These are phyloP conservation scores for Chironomus striatipennis DNA, from an alignment of 1,140 invertebrate species.

Conservation along the genomic window DNA sequence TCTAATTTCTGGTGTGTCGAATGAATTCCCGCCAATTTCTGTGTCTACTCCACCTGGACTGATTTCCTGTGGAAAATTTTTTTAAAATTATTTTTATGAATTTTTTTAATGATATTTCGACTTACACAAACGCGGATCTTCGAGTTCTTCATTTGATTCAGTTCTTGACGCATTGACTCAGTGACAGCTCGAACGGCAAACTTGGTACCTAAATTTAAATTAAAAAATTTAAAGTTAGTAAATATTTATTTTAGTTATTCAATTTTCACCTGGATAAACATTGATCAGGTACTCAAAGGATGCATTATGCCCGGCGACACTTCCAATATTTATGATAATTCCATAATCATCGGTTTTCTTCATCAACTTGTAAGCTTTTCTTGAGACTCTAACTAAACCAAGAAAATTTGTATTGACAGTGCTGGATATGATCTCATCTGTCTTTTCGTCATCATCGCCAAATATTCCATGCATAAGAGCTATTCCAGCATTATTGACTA, in stretches of 20 bases:
- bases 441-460: not conserved
- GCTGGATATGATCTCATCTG: not conserved
- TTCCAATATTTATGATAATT: constrained; percentile 56
- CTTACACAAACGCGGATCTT: constrained; percentile 46
- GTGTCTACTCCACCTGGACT: not conserved
- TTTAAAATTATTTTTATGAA: too few relatives aligned
- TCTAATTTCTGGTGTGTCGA: not conserved
- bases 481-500: too few relatives aligned
- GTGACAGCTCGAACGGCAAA: constrained; percentile 50
- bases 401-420: constrained; percentile 42
- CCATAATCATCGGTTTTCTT: constrained; percentile 47
- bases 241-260: too few relatives aligned
- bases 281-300: too few relatives aligned
- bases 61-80: not conserved
- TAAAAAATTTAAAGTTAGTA: not conserved
- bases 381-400: constrained; percentile 43
- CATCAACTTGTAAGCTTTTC: constrained; percentile 49
- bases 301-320: constrained; percentile 28
- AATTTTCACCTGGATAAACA: too few relatives aligned
- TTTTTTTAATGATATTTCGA: not conserved
- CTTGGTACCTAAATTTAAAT: constrained; percentile 52
- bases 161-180: constrained; percentile 51
- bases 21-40: not conserved
- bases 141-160: constrained; percentile 42
- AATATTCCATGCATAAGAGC: too few relatives aligned